Percentiles rank a stretch among this genome's conserved stretches.
Conservation (phyloP, 2,113 vertebrate species). For the Grammomys dolichurus region DNA sequence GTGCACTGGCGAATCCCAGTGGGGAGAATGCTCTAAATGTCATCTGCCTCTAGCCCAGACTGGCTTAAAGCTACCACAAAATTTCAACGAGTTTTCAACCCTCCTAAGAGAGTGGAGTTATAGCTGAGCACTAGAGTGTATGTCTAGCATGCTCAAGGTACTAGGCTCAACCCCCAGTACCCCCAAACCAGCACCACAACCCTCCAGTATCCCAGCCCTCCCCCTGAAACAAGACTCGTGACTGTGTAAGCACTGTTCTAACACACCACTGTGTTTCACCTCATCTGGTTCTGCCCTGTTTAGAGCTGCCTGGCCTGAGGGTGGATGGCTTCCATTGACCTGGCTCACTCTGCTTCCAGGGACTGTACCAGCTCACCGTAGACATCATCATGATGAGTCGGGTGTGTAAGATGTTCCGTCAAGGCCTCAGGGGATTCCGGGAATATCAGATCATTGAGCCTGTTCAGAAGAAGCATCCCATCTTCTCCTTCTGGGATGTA, state of each 20-base stretch:
- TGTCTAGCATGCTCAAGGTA: neutral
- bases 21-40: neutral
- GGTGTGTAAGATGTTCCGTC: constrained; percentile 77
- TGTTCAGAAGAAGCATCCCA: constrained; percentile 46
- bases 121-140: no score
- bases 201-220: neutral
- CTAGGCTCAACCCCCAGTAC: neutral
- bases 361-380: constrained; percentile 65
- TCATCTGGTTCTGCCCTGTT: neutral
- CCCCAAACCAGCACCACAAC: neutral
- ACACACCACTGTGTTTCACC: neutral
- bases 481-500: constrained; percentile 82
- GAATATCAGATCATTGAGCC: constrained; percentile 75
- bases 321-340: constrained; percentile 27
- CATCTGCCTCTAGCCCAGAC: neutral
- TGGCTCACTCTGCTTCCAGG: constrained; percentile 77
- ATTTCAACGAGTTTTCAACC: constrained; percentile 49
- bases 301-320: neutral
- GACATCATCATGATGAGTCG: constrained; percentile 76
- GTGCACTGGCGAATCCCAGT: neutral
- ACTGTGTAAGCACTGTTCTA: neutral
- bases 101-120: no score
- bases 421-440: constrained; percentile 76
- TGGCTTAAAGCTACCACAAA: constrained; percentile 45
- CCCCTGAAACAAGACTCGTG: neutral